Evolutionary conservation across 2,797 vertebrate genomes (phyloP), one percentile per base, ranked within the genome.

Genomic region (Sphenodon punctatus): DNA sequence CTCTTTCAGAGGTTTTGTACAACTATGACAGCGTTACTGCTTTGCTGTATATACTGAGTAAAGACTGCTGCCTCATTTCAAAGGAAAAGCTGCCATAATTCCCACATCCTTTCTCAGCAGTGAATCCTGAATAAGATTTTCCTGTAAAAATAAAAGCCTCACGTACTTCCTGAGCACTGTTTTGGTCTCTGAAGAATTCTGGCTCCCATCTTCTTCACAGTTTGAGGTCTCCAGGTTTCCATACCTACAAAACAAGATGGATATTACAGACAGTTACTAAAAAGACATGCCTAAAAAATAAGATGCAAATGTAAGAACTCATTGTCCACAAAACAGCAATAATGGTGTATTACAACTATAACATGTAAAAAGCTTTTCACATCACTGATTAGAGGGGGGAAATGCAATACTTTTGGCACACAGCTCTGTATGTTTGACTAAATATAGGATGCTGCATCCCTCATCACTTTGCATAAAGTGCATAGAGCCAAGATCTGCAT

Each of bases 161-260:
- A 95, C 95, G 95, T 84, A 96, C 96, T 74, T 95, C 86, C 89
- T 92, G 90, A 96, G 92, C 41, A 93, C 93, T 2, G 74, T 42
- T 67, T 71, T 93, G 41, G 93, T 92, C 83, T 94, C 93, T 0
- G 89, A 66, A 5, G 92, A 93, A 68, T 86, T 92, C 51, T 82
- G 84, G 68, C 51, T 88, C 66, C 74, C 89, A 36, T 75, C 78
- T 23, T 93, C 94, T 90, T 93, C 95, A 85, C 82, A 93, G 86
- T 45, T 80, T 65, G 86, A 88, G 72, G 69, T 84, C 38, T 94
- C 91, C 80, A 95, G 76, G 78, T 91, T 87, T 85, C 94, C 95
- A 72, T 92, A 94, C 61, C 96, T 96, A 85, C 43, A 78, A 42
- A 82, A 79, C 38, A 7, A 88, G 65, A 92, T 19, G 9, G 15